Evolutionary conservation across 2,113 vertebrate species (phyloP).

Genomic region (Hippocampus zosterae): DNA sequence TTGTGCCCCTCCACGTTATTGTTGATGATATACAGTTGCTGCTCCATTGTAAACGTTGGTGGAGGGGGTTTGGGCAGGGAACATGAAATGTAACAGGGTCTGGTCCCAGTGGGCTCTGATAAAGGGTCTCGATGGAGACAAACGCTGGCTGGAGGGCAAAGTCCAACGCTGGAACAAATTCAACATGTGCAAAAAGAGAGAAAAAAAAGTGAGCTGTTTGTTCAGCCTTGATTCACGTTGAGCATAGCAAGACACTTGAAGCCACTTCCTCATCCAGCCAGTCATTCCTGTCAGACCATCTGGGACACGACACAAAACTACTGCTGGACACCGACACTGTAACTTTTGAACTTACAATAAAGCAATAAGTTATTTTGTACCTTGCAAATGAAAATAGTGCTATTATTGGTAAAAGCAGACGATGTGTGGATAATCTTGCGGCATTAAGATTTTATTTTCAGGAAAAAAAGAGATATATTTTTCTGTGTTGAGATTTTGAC

Average conservation of each 20-base stretch:
- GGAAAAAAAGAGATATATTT: constrained; percentile 71
- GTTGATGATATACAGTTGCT: constrained; percentile 51
- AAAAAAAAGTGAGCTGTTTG: constrained; percentile 41
- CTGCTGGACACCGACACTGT: constrained; percentile 78
- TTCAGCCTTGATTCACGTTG: constrained; percentile 52
- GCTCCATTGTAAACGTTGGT: constrained; percentile 46
- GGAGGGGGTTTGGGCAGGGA: constrained; percentile 48
- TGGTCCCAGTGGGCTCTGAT: constrained; percentile 55
- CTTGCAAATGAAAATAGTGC: constrained; percentile 71
- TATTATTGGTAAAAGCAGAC: constrained; percentile 67
- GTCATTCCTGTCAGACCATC: constrained; percentile 51
- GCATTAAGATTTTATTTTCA: constrained; percentile 77
- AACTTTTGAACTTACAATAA: constrained; percentile 77
- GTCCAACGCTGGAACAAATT: constrained; percentile 45
- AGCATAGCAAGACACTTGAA: constrained; percentile 26
- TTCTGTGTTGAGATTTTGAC: constrained; percentile 69
- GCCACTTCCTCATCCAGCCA: constrained; percentile 48
- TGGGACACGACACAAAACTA: constrained; percentile 65
- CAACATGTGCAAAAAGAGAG: constrained; percentile 15
- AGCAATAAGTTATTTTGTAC: constrained; percentile 80
- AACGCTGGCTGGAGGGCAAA: constrained; percentile 53
- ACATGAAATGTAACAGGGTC: constrained; percentile 60
- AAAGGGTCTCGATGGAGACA: constrained; percentile 38
- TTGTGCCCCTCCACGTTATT: constrained; percentile 46
- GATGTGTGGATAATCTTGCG: constrained; percentile 66